Base-by-base conservation (phyloP, 2,797 vertebrate species). In the Pygocentrus nattereri region DNA sequence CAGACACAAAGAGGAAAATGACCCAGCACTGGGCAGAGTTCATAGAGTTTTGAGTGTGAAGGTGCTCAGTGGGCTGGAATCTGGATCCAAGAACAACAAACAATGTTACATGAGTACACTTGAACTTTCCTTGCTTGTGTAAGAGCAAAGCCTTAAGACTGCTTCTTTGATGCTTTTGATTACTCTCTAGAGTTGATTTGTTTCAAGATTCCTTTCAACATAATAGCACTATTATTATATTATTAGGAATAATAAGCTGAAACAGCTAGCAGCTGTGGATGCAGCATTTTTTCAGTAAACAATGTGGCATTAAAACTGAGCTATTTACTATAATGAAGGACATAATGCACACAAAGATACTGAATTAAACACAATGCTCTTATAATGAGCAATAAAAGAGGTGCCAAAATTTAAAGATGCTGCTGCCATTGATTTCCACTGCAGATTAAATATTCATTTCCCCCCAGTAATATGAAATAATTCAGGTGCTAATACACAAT, bases 371-470 rank as follows among this genome's bases (percentile, higher is more conserved):
- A 34, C 8, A 47, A 15, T 65, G 31, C 18, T 72, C 47, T 25
- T 23, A n/a, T 44, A 79, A 12, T 54, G 61, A 73, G 44, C 16
- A 65, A 73, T 64, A 65, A 65, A 65, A 52, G 10, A 65, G n/a
- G n/a, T 41, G 54, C 18, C 54, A 59, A 70, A 78, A 41, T n/a
- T 56, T 47, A 19, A 54, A 23, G 25, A 61, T 47, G 10, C 23
- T 19, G 61, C 47, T 65, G 74, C 5, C 50, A 84, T 52, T 68
- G 75, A 85, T 76, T 85, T n/a, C n/a, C n/a, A n/a, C n/a, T n/a
- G n/a, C n/a, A 78, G 41, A 76, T 78, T 67, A 84, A 84, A 82
- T 78, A 69, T 76, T 67, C 49, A 78, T 87, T 84, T 82, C 61
- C 61, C 80, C 77, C 54, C 62, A 64, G 76, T 74, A 34, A 72